These are phyloP conservation scores for Hassar affinis DNA, from an alignment of 2,113 vertebrate genomes.

Conservation along the genomic window DNA sequence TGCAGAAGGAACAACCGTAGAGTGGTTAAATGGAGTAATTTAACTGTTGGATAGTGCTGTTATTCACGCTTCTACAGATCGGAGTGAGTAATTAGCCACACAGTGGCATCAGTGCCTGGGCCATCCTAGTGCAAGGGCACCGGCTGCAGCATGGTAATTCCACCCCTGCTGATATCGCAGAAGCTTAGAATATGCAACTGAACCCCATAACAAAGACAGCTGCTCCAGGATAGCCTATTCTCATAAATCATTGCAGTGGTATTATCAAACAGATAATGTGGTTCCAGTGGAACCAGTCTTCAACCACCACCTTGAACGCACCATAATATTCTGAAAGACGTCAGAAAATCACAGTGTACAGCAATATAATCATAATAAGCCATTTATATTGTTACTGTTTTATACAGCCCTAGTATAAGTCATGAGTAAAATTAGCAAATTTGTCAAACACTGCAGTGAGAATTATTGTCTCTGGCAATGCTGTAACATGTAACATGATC, in stretches of 20 bases:
- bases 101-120: background rate
- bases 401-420: background rate
- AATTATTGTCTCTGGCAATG: background rate
- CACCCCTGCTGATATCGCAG: background rate
- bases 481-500: constrained; percentile 26
- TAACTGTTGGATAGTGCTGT: constrained; percentile 12
- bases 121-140: background rate
- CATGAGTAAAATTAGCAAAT: background rate
- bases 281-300: background rate
- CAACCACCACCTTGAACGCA: background rate
- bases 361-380: background rate
- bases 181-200: background rate
- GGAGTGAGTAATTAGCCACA: constrained; percentile 17
- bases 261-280: background rate
- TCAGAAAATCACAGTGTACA: background rate
- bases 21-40: background rate
- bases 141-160: background rate
- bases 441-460: constrained; percentile 5
- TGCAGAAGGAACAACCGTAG: background rate
- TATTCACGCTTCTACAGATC: background rate
- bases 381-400: background rate
- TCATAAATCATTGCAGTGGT: background rate
- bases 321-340: background rate
- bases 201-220: background rate
- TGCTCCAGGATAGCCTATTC: background rate